Conservation (phyloP, 2,888 invertebrate genomes). For the Norana najaformis region DNA sequence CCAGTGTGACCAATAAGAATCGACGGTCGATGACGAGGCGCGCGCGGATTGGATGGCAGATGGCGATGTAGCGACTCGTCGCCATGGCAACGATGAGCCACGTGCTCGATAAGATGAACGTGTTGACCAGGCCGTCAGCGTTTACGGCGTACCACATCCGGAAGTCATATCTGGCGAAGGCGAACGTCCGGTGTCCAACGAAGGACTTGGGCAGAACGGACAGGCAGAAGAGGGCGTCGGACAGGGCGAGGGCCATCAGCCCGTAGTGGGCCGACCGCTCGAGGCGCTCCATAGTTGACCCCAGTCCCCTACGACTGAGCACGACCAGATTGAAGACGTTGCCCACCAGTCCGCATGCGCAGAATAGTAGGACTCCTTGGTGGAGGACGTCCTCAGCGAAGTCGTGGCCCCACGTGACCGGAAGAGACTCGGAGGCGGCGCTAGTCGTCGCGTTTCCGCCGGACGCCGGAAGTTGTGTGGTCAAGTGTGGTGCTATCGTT, state of each 20-base stretch:
- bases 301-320: neutral
- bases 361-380: neutral
- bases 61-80: conserved; percentile 26
- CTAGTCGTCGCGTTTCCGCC: neutral
- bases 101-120: conserved; percentile 34
- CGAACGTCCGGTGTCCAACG: conserved; percentile 2
- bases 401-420: neutral
- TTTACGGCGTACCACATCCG: conserved; percentile 26
- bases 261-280: conserved; percentile 41
- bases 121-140: conserved; percentile 10
- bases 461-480: neutral
- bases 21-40: conserved; percentile 16
- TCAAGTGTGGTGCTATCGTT: neutral
- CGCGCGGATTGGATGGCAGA: conserved; percentile 28
- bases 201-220: conserved; percentile 25
- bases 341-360: conserved; percentile 22
- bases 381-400: neutral
- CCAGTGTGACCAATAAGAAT: conserved; percentile 9
- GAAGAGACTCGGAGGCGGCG: neutral
- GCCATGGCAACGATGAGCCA: conserved; percentile 36
- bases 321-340: conserved; percentile 27
- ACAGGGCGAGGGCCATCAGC: conserved; percentile 40
- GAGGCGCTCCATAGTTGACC: conserved; percentile 28
- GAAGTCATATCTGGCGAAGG: neutral
- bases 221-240: conserved; percentile 40